These are phyloP conservation scores for Smutsia temminckii DNA, from an alignment of 2,797 vertebrate genomes.

Conservation along the genomic window DNA sequence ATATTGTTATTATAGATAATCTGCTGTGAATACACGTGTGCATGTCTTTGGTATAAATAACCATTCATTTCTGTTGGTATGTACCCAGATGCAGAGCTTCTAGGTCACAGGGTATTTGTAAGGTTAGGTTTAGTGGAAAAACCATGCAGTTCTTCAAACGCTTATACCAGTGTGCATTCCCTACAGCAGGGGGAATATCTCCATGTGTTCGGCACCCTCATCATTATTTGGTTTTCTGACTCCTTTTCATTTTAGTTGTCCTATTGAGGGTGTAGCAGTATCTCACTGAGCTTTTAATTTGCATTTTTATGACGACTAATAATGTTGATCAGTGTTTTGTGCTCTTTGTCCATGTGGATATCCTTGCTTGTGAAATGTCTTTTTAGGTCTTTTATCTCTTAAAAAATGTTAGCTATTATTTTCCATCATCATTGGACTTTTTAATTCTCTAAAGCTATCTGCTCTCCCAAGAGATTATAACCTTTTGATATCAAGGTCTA, in stretches of 20 bases:
- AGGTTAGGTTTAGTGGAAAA: background rate
- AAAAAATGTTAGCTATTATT: conserved; percentile 7
- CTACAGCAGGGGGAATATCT: background rate
- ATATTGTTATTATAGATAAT: background rate
- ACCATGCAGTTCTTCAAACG: background rate
- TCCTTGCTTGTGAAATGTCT: background rate
- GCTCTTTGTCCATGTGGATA: background rate
- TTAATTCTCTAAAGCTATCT: background rate
- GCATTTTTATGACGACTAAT: background rate
- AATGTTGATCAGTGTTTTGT: too few relatives aligned
- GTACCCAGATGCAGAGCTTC: background rate
- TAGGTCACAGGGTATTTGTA: background rate
- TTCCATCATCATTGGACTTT: background rate
- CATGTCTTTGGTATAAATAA: background rate
- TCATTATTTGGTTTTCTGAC: background rate
- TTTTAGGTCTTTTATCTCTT: background rate
- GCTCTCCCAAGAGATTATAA: background rate
- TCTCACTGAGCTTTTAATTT: background rate
- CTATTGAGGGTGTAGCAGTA: background rate
- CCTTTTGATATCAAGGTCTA: background rate
- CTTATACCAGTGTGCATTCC: background rate
- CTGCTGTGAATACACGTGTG: background rate
- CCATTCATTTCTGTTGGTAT: background rate
- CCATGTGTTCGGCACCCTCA: too few relatives aligned
- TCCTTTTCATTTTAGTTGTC: background rate